Base-by-base conservation (phyloP, 2,113 vertebrate species). In the Chunga burmeisteri region DNA sequence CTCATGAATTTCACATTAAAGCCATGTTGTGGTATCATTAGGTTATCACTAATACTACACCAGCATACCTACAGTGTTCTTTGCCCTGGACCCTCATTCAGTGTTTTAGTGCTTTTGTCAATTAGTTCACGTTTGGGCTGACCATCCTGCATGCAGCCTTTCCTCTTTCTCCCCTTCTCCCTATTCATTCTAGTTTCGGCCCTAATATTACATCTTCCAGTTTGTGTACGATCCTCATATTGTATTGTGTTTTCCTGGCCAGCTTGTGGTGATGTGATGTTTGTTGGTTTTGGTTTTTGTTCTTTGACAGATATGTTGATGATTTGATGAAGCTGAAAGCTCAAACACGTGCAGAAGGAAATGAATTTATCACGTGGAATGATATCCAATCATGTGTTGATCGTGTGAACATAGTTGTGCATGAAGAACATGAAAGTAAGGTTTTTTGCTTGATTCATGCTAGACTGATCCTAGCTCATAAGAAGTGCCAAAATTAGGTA, bases 331-430 rank as follows among this genome's bases (percentile, higher is more conserved):
- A 98, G 72, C 96, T 99, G 34, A 99, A 99, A 96, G 97, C 98
- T 14, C 98, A 98, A 47, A 98, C 97, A 12, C 97, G 86, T 49
- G 98, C 98, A 55, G 98, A 99, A 44, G 98, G 98, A 40, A 96
- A 81, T 29, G 98, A 99, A 23, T 99, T 98, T 55, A 97, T 99
- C 71, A 99, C 99, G 0, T 99, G 99, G 99, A 99, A 99, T n/a
- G 99, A 99, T 98, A 99, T 99, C 91, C 99, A 99, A 29, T 99
- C 99, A 2, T 99, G 98, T n/a, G 94, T 99, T 71, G 99, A 99
- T 98, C 98, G 97, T 15, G 99, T 99, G 96, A 99, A 99, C 94
- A 49, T 96, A 87, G 94, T 97, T n/a, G 98, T 99, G 50, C 99
- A 97, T 10, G 99, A 99, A 97, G 99, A 99, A 67, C 99, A 99